phyloP scores from a whole-genome alignment of 2,888 invertebrate genomes.

The Masnerella sp. region DNA sequence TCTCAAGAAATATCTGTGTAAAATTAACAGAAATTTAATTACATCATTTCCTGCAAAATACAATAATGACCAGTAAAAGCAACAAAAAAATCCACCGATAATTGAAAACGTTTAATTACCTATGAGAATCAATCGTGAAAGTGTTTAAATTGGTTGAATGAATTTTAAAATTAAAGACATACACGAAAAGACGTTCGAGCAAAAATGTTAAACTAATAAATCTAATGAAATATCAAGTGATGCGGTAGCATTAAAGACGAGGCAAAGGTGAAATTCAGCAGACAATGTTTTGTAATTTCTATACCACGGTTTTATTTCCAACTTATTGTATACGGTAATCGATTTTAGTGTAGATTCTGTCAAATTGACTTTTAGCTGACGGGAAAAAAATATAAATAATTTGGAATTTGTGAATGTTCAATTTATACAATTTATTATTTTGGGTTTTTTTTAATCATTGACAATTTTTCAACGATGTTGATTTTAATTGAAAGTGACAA shows the following conservation, averaged over 20 bases:
- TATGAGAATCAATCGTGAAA: neutral
- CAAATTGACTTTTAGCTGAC: no score
- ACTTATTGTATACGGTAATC: conserved; percentile 3
- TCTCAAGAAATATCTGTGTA: no score
- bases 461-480: no score
- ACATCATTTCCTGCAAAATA: no score
- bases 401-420: no score
- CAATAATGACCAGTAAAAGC: neutral
- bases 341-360: no score
- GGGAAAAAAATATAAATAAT: no score
- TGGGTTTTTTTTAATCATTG: no score
- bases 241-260: conserved; percentile 22
- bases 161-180: conserved; percentile 6
- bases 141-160: conserved; percentile 4
- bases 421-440: no score
- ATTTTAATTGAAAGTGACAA: no score
- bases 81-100: neutral
- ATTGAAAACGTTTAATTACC: conserved; percentile 4
- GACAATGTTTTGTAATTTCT: conserved; percentile 21
- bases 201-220: conserved; percentile 29
- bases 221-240: conserved; percentile 36
- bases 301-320: neutral
- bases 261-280: conserved; percentile 17
- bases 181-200: conserved; percentile 5
- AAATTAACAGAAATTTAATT: no score